Evolutionary conservation across 2,797 vertebrate species (phyloP).

Genomic region (Xiphophorus birchmanni): DNA sequence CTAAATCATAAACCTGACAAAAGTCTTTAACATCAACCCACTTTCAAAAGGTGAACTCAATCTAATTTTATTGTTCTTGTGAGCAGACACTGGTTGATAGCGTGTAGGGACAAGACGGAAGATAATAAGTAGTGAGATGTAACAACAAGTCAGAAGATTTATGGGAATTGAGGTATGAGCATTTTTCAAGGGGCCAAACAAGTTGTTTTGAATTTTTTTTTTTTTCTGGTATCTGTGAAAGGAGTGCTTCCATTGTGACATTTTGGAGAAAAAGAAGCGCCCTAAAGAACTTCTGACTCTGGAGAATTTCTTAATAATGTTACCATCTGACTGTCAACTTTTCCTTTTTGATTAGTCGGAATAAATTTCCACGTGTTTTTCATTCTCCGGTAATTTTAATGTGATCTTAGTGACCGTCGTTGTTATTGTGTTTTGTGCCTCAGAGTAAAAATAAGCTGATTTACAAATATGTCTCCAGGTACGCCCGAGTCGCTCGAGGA

Average conservation of each 20-base stretch:
- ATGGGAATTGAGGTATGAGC: constrained; percentile 32
- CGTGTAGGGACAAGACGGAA: constrained; percentile 52
- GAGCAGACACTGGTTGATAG: constrained; percentile 39
- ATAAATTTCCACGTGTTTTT: not conserved
- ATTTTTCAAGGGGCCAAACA: constrained; percentile 11
- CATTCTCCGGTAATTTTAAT: not conserved
- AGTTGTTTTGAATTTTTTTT: constrained; percentile 1
- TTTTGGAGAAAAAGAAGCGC: constrained; percentile 9
- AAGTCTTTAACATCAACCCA: constrained; percentile 44
- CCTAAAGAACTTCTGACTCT: not conserved
- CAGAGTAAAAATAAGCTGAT: not conserved
- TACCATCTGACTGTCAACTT: not conserved
- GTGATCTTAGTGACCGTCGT: not conserved
- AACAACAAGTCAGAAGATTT: constrained; percentile 37
- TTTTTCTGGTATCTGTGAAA: not conserved
- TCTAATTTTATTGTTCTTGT: constrained; percentile 62
- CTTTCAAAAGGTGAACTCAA: constrained; percentile 41
- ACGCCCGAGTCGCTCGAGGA: constrained; percentile 93
- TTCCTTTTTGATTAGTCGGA: not conserved
- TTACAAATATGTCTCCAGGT: constrained; percentile 70
- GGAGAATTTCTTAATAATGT: not conserved
- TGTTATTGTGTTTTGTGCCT: not conserved
- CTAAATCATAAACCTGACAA: constrained; percentile 54
- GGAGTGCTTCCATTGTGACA: not conserved
- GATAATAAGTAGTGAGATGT: constrained; percentile 54